Conservation (phyloP, 2,888 invertebrate genomes). For the Helleia helle region DNA sequence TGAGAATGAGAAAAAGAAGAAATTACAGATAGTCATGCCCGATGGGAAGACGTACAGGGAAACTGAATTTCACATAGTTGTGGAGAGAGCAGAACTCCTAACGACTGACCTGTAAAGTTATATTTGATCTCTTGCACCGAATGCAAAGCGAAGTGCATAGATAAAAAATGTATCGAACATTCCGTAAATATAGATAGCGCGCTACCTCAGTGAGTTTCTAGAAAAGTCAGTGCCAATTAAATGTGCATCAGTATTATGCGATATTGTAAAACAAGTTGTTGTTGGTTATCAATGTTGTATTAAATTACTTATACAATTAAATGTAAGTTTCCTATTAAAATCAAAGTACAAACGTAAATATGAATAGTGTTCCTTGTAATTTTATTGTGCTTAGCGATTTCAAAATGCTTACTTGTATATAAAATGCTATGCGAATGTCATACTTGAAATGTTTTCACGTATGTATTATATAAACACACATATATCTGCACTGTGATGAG, state of each 20-base stretch:
- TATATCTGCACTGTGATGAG: not conserved
- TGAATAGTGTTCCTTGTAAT: constrained; percentile 23
- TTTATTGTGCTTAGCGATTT: not conserved
- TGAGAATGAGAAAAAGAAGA: constrained; percentile 72
- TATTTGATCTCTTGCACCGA: not conserved
- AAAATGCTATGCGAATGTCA: constrained; percentile 3
- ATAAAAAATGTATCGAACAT: constrained; percentile 7
- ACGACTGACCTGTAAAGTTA: constrained; percentile 80
- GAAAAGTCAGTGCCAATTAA: constrained; percentile 45
- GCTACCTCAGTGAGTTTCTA: constrained; percentile 42
- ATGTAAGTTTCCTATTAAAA: constrained; percentile 5
- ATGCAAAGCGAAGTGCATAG: not conserved
- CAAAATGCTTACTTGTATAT: not conserved
- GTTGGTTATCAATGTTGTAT: constrained; percentile 15
- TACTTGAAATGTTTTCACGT: no score
- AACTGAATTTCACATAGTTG: constrained; percentile 89
- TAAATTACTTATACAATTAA: constrained; percentile 30
- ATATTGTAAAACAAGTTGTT: constrained; percentile 22
- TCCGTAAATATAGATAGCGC: constrained; percentile 15
- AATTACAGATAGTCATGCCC: constrained; percentile 82
- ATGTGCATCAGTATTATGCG: constrained; percentile 45
- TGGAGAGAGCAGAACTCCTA: constrained; percentile 86
- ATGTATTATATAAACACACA: no score
- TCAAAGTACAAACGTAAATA: constrained; percentile 17
- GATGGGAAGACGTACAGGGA: constrained; percentile 88